Conservation (phyloP, 2,888 invertebrate genomes). For the Drosophila acutilabella region DNA sequence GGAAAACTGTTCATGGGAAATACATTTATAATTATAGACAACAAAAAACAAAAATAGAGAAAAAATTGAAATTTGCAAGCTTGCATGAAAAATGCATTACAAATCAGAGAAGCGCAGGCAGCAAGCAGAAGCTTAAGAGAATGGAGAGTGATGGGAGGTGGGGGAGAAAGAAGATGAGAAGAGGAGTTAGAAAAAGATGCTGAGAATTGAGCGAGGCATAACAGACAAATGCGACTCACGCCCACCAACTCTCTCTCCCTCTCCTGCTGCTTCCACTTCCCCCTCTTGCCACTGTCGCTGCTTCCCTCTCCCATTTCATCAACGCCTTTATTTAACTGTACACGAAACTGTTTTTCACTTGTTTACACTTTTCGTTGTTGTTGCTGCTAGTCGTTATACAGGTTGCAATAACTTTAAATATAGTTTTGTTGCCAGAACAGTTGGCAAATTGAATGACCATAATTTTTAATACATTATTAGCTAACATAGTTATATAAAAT, state of each 20-base stretch:
- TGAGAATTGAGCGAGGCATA: slow-evolving; percentile 49
- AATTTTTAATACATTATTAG: slow-evolving; percentile 1
- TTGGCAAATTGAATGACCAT: slow-evolving; percentile 27
- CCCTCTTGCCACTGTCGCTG: too few species aligned
- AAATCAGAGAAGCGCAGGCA: slow-evolving; percentile 46
- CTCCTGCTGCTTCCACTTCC: too few species aligned
- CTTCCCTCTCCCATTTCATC: slow-evolving; percentile 10
- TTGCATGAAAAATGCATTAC: slow-evolving; percentile 57
- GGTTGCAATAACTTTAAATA: slow-evolving; percentile 40
- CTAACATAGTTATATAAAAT: slow-evolving; percentile 13
- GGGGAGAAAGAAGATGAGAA: background rate
- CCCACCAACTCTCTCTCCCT: slow-evolving; percentile 8
- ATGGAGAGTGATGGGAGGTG: background rate
- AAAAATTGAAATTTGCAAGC: slow-evolving; percentile 15
- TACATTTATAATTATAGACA: slow-evolving; percentile 46
- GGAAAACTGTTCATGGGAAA: slow-evolving; percentile 64
- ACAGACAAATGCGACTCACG: slow-evolving; percentile 27
- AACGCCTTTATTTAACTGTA: slow-evolving; percentile 37
- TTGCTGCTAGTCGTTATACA: slow-evolving; percentile 17
- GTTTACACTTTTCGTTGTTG: slow-evolving; percentile 12
- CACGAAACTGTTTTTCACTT: slow-evolving; percentile 14
- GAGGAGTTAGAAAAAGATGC: background rate
- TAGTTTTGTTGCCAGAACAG: slow-evolving; percentile 34
- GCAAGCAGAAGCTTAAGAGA: background rate
- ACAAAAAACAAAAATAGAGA: background rate